These are phyloP conservation scores for Diorhabda carinulata DNA, from an alignment of 1,140 invertebrate species.

Conservation along the genomic window DNA sequence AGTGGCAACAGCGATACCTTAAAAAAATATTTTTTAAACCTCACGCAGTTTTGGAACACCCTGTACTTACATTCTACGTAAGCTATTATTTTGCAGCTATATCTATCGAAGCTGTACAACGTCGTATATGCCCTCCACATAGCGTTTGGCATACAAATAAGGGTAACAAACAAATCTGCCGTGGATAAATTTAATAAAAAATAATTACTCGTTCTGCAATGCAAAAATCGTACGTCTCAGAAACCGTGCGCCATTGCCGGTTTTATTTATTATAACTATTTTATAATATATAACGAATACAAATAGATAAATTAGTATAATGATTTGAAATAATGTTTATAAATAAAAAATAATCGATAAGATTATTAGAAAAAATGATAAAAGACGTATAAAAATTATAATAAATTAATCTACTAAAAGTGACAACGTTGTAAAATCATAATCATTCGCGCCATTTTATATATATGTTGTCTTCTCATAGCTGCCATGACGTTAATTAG, in stretches of 20 bases:
- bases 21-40: conserved; percentile 25
- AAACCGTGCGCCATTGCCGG: not conserved
- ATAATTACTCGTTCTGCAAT: conserved; percentile 81
- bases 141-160: conserved; percentile 77
- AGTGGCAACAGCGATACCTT: conserved; percentile 71
- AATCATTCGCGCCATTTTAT: too few relatives aligned
- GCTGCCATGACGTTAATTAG: too few relatives aligned
- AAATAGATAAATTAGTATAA: not conserved
- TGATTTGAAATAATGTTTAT: not conserved
- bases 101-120: conserved; percentile 65
- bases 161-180: conserved; percentile 80
- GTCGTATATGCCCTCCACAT: conserved; percentile 64
- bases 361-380: not conserved
- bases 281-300: not conserved
- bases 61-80: conserved; percentile 69
- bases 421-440: too few relatives aligned
- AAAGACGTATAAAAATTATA: not conserved
- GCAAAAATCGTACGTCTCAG: conserved; percentile 28
- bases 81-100: conserved; percentile 67
- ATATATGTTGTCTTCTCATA: too few relatives aligned
- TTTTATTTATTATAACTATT: not conserved
- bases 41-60: not conserved
- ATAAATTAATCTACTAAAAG: not conserved
- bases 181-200: conserved; percentile 86
- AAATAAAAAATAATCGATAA: not conserved